Percentiles rank a stretch among this genome's conserved stretches.
phyloP scores from a whole-genome alignment of 1,140 invertebrate genomes.

The Dryas iulia region DNA sequence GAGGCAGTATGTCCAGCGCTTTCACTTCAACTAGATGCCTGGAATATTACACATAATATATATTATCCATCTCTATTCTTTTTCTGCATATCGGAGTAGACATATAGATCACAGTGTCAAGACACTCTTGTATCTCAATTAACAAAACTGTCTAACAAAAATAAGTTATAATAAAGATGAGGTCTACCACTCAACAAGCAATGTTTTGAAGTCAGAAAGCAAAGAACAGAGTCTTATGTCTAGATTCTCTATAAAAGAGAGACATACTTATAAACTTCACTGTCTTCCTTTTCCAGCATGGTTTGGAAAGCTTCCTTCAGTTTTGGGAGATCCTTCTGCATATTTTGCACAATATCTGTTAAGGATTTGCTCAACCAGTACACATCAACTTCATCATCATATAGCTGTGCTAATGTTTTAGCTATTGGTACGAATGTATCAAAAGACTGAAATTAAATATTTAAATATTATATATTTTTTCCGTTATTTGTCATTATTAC shows the following conservation, averaged over 20 bases:
- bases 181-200: too few species aligned
- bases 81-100: too few species aligned
- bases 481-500: too few species aligned
- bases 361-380: slow-evolving; percentile 90
- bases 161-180: too few species aligned
- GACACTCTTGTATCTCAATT: too few species aligned
- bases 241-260: neutral
- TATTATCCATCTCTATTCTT: too few species aligned
- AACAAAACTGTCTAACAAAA: too few species aligned
- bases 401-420: slow-evolving; percentile 85
- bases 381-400: slow-evolving; percentile 86
- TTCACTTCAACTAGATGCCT: slow-evolving; percentile 82
- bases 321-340: slow-evolving; percentile 83
- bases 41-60: slow-evolving; percentile 31
- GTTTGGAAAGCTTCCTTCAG: slow-evolving; percentile 84
- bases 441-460: slow-evolving; percentile 68
- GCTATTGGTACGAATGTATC: slow-evolving; percentile 84
- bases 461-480: too few species aligned
- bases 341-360: slow-evolving; percentile 83
- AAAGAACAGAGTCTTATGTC: too few species aligned
- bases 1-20: slow-evolving; percentile 82
- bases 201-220: too few species aligned
- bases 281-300: slow-evolving; percentile 87
- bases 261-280: slow-evolving; percentile 82
- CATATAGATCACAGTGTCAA: too few species aligned